These are phyloP conservation scores for Zele albiditarsus DNA, from an alignment of 2,888 invertebrate genomes.

Conservation along the genomic window DNA sequence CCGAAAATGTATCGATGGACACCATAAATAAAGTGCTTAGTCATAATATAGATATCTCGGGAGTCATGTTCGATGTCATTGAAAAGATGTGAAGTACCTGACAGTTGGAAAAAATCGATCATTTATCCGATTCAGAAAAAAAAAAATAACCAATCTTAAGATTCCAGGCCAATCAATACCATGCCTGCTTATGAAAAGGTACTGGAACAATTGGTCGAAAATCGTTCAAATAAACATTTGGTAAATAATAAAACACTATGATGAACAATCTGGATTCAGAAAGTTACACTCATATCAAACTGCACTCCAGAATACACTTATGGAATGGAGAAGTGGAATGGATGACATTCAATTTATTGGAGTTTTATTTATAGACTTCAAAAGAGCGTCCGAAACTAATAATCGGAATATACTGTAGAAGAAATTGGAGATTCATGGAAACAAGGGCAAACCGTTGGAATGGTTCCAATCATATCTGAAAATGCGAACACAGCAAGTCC, in stretches of 20 bases:
- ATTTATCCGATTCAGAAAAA: constrained; percentile 31
- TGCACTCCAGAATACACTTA: constrained; percentile 38
- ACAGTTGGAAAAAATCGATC: constrained; percentile 40
- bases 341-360: constrained; percentile 37
- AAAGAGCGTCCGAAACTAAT: constrained; percentile 48
- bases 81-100: constrained; percentile 26
- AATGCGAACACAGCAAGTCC: constrained; percentile 32
- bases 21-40: too few species aligned
- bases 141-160: constrained; percentile 33
- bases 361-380: constrained; percentile 46
- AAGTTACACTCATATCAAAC: constrained; percentile 46
- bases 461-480: constrained; percentile 41
- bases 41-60: too few species aligned
- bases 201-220: constrained; percentile 35
- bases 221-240: constrained; percentile 40
- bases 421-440: constrained; percentile 34
- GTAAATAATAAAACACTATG: constrained; percentile 38
- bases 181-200: constrained; percentile 39
- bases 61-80: too few species aligned
- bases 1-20: too few species aligned
- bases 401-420: constrained; percentile 35
- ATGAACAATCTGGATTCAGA: constrained; percentile 47
- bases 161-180: constrained; percentile 40
- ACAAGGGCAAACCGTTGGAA: constrained; percentile 7
- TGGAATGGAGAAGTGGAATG: constrained; percentile 40